Evolutionary conservation across 1,140 invertebrate genomes (phyloP).

Genomic region (Eueides isabella): DNA sequence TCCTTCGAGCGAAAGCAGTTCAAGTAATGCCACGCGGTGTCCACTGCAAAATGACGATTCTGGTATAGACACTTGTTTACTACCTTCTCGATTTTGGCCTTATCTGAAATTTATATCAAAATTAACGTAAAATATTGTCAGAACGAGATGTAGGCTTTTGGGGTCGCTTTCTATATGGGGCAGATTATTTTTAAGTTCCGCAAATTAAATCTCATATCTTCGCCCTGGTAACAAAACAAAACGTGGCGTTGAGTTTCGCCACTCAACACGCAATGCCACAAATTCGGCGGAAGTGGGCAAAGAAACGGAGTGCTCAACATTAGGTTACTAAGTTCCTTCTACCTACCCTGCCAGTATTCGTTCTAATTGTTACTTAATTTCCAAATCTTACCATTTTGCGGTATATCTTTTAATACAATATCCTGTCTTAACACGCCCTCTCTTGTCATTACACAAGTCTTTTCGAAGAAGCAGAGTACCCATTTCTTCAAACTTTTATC

Average conservation of each 20-base stretch:
- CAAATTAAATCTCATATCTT: too few relatives aligned
- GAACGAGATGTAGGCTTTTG: too few relatives aligned
- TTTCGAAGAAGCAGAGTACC: slow-evolving; percentile 49
- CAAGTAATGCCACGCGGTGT: slow-evolving; percentile 51
- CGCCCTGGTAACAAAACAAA: too few relatives aligned
- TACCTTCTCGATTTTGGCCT: slow-evolving; percentile 37
- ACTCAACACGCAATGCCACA: too few relatives aligned
- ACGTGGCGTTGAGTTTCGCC: too few relatives aligned
- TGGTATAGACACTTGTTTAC: slow-evolving; percentile 51
- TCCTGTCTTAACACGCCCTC: slow-evolving; percentile 53
- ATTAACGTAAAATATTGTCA: slow-evolving; percentile 12
- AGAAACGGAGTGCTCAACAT: too few relatives aligned
- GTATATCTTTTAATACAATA: slow-evolving; percentile 42
- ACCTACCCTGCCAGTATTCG: not conserved
- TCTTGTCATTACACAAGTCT: slow-evolving; percentile 46
- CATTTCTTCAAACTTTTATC: slow-evolving; percentile 46
- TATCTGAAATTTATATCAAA: slow-evolving; percentile 47
- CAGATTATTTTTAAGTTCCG: too few relatives aligned
- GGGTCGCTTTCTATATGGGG: too few relatives aligned
- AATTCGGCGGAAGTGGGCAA: too few relatives aligned
- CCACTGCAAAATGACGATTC: slow-evolving; percentile 30
- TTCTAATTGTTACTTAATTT: not conserved
- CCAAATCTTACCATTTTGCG: slow-evolving; percentile 40
- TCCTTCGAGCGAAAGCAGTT: slow-evolving; percentile 34
- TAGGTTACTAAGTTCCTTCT: too few relatives aligned